Conservation (phyloP, 2,797 vertebrate genomes). For the Lutjanus campechanus region DNA sequence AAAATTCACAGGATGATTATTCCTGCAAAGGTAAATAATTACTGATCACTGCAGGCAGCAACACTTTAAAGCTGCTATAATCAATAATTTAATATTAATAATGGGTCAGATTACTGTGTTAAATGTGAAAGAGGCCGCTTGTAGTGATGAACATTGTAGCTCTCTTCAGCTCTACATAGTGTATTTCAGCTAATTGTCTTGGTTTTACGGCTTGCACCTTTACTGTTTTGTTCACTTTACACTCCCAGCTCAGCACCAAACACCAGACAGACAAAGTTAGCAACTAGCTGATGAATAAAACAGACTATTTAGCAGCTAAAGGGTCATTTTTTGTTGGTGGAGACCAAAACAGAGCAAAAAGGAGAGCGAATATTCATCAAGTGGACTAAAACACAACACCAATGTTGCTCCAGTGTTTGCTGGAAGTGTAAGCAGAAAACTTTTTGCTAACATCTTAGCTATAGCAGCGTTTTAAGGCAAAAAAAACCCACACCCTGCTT, state of each 20-base stretch:
- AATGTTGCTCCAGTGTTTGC: no score
- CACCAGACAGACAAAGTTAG: no score
- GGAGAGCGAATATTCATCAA: neutral
- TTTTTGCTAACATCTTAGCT: neutral
- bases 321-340: neutral
- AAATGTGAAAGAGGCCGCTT: no score
- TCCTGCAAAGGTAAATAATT: no score
- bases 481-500: no score
- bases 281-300: neutral
- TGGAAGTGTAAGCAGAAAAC: no score
- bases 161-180: neutral
- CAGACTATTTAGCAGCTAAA: neutral
- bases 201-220: neutral
- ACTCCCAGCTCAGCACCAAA: neutral
- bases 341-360: neutral
- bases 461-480: neutral
- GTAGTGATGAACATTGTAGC: neutral
- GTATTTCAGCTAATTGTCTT: neutral
- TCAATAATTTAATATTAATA: neutral
- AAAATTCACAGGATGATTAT: neutral
- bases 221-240: neutral
- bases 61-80: neutral
- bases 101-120: neutral
- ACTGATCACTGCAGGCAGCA: neutral
- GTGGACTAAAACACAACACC: neutral